phyloP scores from a whole-genome alignment of 2,113 vertebrate genomes.

The Psophia crepitans region DNA sequence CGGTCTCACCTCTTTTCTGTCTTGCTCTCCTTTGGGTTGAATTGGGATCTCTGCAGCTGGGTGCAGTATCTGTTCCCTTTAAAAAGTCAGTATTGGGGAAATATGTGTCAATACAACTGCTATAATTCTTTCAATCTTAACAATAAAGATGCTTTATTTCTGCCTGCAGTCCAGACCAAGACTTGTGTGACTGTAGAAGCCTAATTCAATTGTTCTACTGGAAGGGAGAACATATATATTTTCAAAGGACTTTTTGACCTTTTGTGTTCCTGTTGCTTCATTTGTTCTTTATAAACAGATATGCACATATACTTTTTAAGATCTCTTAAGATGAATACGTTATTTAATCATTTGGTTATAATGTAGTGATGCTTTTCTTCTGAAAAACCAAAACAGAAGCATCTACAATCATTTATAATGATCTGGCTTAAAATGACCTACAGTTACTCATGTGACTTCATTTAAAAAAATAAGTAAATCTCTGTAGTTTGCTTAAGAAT shows the following conservation, averaged over 20 bases:
- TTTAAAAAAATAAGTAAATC: not conserved
- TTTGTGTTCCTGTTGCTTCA: not conserved
- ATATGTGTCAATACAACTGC: not conserved
- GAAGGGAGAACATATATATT: not conserved
- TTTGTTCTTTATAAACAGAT: not conserved
- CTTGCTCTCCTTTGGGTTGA: not conserved
- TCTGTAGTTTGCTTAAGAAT: constrained; percentile 17
- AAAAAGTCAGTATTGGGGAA: not conserved
- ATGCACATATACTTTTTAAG: not conserved
- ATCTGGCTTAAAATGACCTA: not conserved
- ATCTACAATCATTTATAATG: not conserved
- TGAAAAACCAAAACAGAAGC: constrained; percentile 18
- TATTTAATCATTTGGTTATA: not conserved
- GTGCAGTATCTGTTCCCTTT: not conserved
- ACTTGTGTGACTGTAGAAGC: not conserved
- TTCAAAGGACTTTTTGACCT: not conserved
- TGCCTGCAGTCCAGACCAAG: not conserved
- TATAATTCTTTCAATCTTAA: not conserved
- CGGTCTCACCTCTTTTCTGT: not conserved
- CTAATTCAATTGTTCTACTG: not conserved
- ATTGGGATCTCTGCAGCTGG: not conserved
- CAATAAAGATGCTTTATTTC: not conserved
- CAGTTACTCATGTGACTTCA: not conserved
- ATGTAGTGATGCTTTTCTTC: not conserved
- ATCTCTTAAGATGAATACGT: not conserved